phyloP scores from a whole-genome alignment of 2,797 vertebrate genomes.

The Austrolebias charrua region DNA sequence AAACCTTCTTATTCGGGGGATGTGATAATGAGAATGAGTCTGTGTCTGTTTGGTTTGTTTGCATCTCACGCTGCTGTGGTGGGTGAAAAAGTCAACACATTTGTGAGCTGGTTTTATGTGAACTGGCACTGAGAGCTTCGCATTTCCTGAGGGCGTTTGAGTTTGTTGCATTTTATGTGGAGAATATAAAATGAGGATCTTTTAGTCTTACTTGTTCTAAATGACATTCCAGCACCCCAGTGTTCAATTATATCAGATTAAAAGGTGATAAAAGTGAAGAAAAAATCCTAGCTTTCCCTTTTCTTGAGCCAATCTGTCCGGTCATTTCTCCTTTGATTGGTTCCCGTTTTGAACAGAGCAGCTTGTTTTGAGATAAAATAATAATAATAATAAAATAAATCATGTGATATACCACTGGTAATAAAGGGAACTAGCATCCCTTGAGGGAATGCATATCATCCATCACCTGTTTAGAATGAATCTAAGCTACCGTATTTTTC shows the following conservation, averaged over 20 bases:
- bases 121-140: conserved; percentile 13
- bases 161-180: conserved; percentile 32
- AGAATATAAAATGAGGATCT: conserved; percentile 40
- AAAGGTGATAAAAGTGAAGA: conserved; percentile 36
- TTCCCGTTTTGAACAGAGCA: conserved; percentile 18
- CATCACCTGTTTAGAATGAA: too few species aligned
- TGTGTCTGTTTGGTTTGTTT: conserved; percentile 10
- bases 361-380: conserved; percentile 23
- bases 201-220: conserved; percentile 18
- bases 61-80: not conserved
- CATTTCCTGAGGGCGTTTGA: conserved; percentile 26
- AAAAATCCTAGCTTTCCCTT: conserved; percentile 25
- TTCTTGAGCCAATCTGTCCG: conserved; percentile 5
- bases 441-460: too few species aligned
- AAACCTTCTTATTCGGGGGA: conserved; percentile 30
- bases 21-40: conserved; percentile 39
- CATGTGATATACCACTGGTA: too few species aligned
- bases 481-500: too few species aligned
- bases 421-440: too few species aligned
- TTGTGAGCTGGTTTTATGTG: conserved; percentile 27
- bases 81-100: conserved; percentile 29
- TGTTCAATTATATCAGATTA: conserved; percentile 42
- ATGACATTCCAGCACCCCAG: conserved; percentile 25
- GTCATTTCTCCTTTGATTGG: conserved; percentile 16
- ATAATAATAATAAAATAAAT: not conserved